Percentiles rank a stretch among this genome's conserved stretches.
phyloP scores from a whole-genome alignment of 2,888 invertebrate species.

The Spilarctia lutea region DNA sequence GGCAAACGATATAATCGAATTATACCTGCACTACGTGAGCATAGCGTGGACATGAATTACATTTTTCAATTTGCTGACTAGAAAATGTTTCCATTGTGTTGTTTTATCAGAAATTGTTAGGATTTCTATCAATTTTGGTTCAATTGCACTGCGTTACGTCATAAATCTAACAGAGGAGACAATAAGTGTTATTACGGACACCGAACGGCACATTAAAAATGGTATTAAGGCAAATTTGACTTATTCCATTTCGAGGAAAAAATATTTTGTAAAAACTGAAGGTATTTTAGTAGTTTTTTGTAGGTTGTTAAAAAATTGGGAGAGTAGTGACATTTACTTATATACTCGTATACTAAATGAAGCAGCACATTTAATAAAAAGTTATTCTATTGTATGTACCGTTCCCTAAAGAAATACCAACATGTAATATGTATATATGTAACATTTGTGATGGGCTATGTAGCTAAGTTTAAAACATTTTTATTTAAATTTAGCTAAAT shows the following conservation, averaged over 20 bases:
- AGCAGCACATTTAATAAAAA: background rate
- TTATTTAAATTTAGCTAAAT: too few species aligned
- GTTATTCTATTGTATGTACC: too few species aligned
- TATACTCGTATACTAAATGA: too few species aligned
- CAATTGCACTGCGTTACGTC: conserved; percentile 40
- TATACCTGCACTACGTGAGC: conserved; percentile 48
- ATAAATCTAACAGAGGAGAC: conserved; percentile 53
- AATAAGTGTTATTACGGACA: conserved; percentile 49
- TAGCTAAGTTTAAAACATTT: too few species aligned
- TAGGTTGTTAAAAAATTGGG: background rate
- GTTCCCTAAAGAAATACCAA: too few species aligned
- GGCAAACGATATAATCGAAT: conserved; percentile 49
- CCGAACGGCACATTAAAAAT: conserved; percentile 47
- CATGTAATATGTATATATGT: too few species aligned
- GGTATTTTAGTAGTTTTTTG: background rate
- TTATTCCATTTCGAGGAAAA: background rate
- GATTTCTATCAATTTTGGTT: conserved; percentile 52
- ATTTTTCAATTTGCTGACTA: conserved; percentile 51
- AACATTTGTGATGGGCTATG: too few species aligned
- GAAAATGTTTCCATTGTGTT: conserved; percentile 43
- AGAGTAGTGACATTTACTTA: background rate
- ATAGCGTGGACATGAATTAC: conserved; percentile 43
- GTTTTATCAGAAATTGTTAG: conserved; percentile 53
- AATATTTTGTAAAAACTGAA: background rate
- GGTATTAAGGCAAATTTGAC: conserved; percentile 25